Base-by-base conservation (phyloP, 2,113 vertebrate genomes). In the Dendrocopos noguchii region DNA sequence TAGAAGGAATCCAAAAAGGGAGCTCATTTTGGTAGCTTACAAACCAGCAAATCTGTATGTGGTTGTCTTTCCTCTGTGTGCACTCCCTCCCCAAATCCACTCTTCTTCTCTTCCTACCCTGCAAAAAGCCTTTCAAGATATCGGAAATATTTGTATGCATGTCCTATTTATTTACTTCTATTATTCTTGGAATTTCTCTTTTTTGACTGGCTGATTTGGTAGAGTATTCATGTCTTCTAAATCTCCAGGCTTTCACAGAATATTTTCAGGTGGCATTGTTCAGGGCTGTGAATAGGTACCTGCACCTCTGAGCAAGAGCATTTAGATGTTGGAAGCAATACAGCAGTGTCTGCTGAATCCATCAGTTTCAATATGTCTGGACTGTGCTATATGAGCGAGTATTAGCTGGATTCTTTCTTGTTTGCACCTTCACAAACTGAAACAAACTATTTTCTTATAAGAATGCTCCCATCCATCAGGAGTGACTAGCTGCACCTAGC, bases 251-350 rank as follows among this genome's bases (percentile, higher is more conserved):
- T 81, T 60, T 90, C 76, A 80, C 52, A 59, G 71, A 56, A 8
- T 65, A 39, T 67, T 78, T 93, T 84, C 31, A 36, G 6, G 3
- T 25, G 6, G 18, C 36, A 64, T 85, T 91, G 68, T 93, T 93
- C 31, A 44, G 61, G 57, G 25, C 63, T 88, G 42, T 88, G 86
- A 91, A 88, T 64, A 94, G 64, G 10, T 50, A 34, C 63, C 56
- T 87, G 67, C 39, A 65, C 57, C 50, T 87, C 31, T 73, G 50
- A 82, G 79, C 33, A 85, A 76, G 59, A 34, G 59, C 71, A 71
- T 36, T 31, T 84, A 47, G 7, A 25, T 83, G 55, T 64, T 7
- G 10, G 70, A 75, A 80, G 66, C 13, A 87, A 67, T 60, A 47
- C 17, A 60, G 57, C 22, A 68, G 18, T 56, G 24, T 67, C 59